Percentiles rank a stretch among this genome's conserved stretches.
Evolutionary conservation across 2,888 invertebrate genomes (phyloP).

Genomic region (Hirtodrosophila cameraria): DNA sequence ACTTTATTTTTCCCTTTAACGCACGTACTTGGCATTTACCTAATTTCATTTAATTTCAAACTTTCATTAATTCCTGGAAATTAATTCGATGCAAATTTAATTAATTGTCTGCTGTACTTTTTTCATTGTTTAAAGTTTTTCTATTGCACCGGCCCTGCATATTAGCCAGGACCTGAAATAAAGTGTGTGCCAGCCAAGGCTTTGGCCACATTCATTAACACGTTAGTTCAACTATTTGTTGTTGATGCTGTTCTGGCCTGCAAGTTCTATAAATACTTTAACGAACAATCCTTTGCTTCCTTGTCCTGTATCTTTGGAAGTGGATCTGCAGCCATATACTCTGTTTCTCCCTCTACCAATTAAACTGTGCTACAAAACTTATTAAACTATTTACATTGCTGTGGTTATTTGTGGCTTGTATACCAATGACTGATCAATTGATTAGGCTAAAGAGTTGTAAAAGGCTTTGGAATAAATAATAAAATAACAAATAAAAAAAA

Average conservation of each 20-base stretch:
- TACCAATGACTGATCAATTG: too few species aligned
- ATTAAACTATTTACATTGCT: too few species aligned
- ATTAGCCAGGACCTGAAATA: not conserved
- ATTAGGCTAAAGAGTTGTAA: too few species aligned
- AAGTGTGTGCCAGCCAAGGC: constrained; percentile 21
- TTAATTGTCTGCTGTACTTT: constrained; percentile 52
- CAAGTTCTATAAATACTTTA: constrained; percentile 45
- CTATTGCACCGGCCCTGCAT: constrained; percentile 1
- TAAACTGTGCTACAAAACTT: constrained; percentile 25
- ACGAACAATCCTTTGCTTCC: constrained; percentile 1
- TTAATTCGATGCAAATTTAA: constrained; percentile 27
- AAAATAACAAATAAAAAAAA: too few species aligned
- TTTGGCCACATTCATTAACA: constrained; percentile 60
- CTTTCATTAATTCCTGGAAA: not conserved
- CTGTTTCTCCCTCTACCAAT: constrained; percentile 12
- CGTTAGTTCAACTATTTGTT: constrained; percentile 38
- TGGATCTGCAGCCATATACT: constrained; percentile 49
- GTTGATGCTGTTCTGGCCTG: constrained; percentile 11
- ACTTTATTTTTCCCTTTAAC: too few species aligned
- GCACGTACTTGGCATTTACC: too few species aligned
- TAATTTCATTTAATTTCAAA: constrained; percentile 23
- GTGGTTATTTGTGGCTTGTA: too few species aligned
- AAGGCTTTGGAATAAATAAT: too few species aligned
- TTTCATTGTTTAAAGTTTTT: constrained; percentile 42
- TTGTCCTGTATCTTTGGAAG: constrained; percentile 1